These are phyloP conservation scores for Datnioides undecimradiatus DNA, from an alignment of 2,113 vertebrate species.

Conservation along the genomic window DNA sequence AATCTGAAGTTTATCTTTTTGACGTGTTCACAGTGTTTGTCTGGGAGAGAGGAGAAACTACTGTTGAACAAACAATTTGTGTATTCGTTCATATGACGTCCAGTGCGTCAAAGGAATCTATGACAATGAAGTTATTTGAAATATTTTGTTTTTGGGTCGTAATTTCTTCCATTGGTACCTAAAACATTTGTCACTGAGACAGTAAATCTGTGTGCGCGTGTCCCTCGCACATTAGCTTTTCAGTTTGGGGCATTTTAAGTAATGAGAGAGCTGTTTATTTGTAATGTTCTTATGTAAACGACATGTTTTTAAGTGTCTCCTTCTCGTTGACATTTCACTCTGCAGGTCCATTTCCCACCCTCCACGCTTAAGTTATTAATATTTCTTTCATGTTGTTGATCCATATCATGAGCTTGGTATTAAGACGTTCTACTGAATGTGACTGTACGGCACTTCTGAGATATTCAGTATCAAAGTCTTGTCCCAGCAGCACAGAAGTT, in stretches of 20 bases:
- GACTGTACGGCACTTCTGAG: background rate
- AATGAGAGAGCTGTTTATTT: background rate
- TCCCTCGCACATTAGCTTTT: background rate
- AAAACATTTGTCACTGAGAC: background rate
- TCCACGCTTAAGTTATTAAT: conserved; percentile 25
- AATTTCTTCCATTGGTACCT: background rate
- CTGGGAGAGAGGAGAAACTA: background rate
- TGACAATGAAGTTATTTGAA: background rate
- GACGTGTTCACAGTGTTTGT: background rate
- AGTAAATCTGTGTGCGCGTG: background rate
- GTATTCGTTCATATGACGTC: background rate
- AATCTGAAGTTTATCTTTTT: background rate
- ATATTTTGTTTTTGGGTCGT: background rate
- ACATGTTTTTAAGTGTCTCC: no score
- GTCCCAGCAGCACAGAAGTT: background rate
- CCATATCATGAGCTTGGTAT: conserved; percentile 47
- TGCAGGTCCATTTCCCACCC: background rate
- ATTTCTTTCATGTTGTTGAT: conserved; percentile 38
- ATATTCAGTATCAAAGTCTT: conserved; percentile 3
- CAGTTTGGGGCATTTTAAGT: background rate
- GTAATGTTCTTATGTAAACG: background rate
- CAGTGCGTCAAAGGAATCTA: background rate
- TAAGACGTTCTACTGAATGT: conserved; percentile 12
- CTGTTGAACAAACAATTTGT: background rate
- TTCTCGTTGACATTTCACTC: background rate